A percentile compares a stretch with the other conserved stretches of the same genome.
phyloP scores from a whole-genome alignment of 2,888 invertebrate genomes.

The Troglohyphantes excavatus region DNA sequence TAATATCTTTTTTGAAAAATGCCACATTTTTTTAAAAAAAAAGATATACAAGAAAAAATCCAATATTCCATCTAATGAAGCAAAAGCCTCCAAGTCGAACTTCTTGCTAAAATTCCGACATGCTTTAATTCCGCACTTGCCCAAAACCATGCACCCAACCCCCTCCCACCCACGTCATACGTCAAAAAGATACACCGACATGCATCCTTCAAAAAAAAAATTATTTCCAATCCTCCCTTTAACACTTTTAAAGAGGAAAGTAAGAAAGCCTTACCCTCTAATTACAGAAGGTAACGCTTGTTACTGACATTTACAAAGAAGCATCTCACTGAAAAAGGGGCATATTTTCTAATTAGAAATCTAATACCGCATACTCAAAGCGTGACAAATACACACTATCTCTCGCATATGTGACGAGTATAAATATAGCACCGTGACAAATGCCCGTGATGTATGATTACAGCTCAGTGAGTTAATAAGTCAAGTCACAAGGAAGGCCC shows the following conservation, averaged over 20 bases:
- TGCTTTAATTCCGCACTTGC: background rate
- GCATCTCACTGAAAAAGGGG: slow-evolving; percentile 13
- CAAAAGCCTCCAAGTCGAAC: background rate
- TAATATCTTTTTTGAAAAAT: no score
- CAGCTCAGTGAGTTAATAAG: background rate
- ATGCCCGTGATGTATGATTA: slow-evolving; percentile 35
- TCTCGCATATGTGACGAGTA: slow-evolving; percentile 16
- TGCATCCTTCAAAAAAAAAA: background rate
- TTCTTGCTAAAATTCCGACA: background rate
- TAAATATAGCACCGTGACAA: slow-evolving; percentile 41
- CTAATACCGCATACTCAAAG: slow-evolving; percentile 46
- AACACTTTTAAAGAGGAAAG: slow-evolving; percentile 5
- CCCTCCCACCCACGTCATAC: background rate
- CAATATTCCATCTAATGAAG: background rate
- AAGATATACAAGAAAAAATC: background rate
- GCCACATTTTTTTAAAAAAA: no score
- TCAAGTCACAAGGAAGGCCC: background rate
- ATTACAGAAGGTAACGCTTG: slow-evolving; percentile 56
- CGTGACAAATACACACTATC: slow-evolving; percentile 43
- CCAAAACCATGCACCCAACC: background rate
- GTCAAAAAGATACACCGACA: background rate
- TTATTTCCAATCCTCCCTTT: background rate
- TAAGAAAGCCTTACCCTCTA: background rate
- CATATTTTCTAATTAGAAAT: slow-evolving; percentile 66
- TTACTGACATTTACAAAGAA: slow-evolving; percentile 28